Conservation (phyloP, 1,140 invertebrate species). For the Bactericera cockerelli region DNA sequence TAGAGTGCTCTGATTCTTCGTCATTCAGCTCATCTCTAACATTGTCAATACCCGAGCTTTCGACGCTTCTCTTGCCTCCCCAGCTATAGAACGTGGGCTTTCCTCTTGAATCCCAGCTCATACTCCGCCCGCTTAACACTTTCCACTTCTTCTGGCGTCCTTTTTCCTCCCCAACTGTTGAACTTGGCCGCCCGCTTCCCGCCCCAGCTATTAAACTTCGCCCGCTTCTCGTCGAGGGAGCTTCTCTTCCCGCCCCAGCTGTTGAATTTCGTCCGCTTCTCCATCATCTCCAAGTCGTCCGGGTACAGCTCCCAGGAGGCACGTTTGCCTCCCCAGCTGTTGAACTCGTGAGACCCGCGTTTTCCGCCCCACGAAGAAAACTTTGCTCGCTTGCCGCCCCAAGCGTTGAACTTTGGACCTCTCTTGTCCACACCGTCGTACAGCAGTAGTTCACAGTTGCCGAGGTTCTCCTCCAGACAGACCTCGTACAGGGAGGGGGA, state of each 20-base stretch:
- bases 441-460: background rate
- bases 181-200: slow-evolving; percentile 19
- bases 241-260: slow-evolving; percentile 21
- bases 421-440: slow-evolving; percentile 15
- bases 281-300: background rate
- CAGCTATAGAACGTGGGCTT: slow-evolving; percentile 21
- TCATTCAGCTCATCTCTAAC: slow-evolving; percentile 14
- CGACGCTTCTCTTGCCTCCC: slow-evolving; percentile 18
- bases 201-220: slow-evolving; percentile 16
- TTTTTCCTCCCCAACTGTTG: slow-evolving; percentile 21
- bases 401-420: slow-evolving; percentile 22
- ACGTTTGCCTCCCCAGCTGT: slow-evolving; percentile 19
- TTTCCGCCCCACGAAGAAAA: slow-evolving; percentile 18
- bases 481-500: background rate
- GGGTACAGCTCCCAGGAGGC: background rate
- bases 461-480: background rate
- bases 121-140: background rate
- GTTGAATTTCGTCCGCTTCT: slow-evolving; percentile 17
- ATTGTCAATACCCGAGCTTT: slow-evolving; percentile 20
- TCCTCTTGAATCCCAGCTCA: slow-evolving; percentile 9
- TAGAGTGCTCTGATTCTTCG: background rate
- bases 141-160: background rate
- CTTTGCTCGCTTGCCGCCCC: slow-evolving; percentile 25
- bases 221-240: background rate
- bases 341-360: slow-evolving; percentile 19